Evolutionary conservation across 2,797 vertebrate species (phyloP).

Genomic region (Myripristis murdjan): DNA sequence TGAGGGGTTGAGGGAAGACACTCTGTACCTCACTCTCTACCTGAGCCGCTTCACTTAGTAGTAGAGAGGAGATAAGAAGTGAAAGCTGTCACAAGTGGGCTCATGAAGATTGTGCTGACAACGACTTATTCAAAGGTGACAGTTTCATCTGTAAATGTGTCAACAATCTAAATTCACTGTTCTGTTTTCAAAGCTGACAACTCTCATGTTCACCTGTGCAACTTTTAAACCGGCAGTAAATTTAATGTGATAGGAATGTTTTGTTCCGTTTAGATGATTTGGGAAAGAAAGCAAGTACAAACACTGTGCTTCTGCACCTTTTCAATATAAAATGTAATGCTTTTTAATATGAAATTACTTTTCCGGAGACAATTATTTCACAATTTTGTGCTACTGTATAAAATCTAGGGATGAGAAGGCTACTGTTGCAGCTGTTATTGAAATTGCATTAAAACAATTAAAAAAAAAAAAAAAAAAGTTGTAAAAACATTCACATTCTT

Average conservation of each 20-base stretch:
- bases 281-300: neutral
- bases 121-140: neutral
- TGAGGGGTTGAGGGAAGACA: conserved; percentile 2
- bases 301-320: too few species aligned
- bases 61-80: conserved; percentile 2
- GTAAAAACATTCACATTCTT: too few species aligned
- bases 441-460: too few species aligned
- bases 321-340: too few species aligned
- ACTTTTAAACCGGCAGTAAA: neutral
- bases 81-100: too few species aligned
- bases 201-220: neutral
- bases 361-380: too few species aligned
- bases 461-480: too few species aligned
- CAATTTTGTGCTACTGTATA: too few species aligned
- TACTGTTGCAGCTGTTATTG: too few species aligned
- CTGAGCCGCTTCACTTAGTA: neutral
- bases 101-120: too few species aligned
- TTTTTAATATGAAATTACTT: too few species aligned
- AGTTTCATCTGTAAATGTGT: conserved; percentile 4
- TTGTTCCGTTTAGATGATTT: neutral
- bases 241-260: neutral
- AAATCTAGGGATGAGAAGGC: too few species aligned
- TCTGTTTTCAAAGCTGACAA: conserved; percentile 8
- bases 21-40: neutral
- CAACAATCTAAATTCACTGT: neutral